Conservation (phyloP, 2,113 vertebrate species). For the Rissa tridactyla region DNA sequence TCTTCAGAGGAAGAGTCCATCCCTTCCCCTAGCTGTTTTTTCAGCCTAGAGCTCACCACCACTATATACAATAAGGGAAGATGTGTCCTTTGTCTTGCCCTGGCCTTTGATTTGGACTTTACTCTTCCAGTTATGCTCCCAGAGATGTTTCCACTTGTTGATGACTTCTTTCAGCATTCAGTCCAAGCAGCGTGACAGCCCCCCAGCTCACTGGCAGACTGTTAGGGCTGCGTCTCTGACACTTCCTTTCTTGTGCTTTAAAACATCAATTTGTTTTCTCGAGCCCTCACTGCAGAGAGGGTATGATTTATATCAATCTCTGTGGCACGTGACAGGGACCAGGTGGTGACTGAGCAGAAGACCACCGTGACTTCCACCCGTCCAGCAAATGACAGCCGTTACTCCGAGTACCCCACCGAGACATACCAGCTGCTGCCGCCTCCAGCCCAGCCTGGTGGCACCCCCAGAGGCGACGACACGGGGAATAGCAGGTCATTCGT, state of each 20-base stretch:
- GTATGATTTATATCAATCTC: constrained; percentile 29
- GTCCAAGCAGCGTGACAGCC: not conserved
- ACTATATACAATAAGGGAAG: not conserved
- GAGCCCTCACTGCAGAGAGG: not conserved
- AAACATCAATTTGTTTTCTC: not conserved
- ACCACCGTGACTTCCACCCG: not conserved
- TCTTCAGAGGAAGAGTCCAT: not conserved
- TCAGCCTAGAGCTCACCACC: not conserved
- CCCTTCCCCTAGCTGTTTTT: not conserved
- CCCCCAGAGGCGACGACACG: accelerated
- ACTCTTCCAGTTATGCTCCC: not conserved
- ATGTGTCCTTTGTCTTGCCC: not conserved
- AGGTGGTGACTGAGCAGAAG: constrained; percentile 38
- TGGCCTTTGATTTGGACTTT: not conserved
- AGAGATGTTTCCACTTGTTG: not conserved
- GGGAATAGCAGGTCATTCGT: not conserved
- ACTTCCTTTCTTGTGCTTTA: not conserved
- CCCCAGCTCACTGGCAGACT: not conserved
- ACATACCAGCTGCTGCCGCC: not conserved
- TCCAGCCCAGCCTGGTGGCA: constrained; percentile 28
- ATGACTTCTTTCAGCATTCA: not conserved
- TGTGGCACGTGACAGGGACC: not conserved
- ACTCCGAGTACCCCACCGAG: not conserved
- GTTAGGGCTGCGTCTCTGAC: not conserved
- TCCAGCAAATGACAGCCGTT: not conserved